phyloP scores from a whole-genome alignment of 1,140 invertebrate species.

The Teleopsis dalmanni region DNA sequence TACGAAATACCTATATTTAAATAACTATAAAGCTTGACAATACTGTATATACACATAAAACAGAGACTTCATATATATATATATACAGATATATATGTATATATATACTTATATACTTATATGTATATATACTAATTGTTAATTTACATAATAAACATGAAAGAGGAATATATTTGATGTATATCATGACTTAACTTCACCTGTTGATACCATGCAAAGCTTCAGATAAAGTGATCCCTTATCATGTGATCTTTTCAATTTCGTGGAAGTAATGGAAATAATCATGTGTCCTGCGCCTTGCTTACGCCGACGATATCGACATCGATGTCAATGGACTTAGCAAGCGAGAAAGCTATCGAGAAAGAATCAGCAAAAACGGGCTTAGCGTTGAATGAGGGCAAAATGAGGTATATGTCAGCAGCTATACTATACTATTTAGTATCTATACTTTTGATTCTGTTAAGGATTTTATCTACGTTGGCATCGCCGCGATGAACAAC shows the following conservation, averaged over 20 bases:
- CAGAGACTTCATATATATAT: neutral
- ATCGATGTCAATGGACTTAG: too few species aligned
- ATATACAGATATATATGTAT: neutral
- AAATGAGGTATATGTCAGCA: too few species aligned
- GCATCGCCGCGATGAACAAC: too few species aligned
- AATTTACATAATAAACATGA: neutral
- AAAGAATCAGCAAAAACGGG: too few species aligned
- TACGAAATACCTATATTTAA: neutral
- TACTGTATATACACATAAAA: neutral
- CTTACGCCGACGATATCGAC: too few species aligned
- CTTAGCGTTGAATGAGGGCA: too few species aligned
- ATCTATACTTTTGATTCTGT: too few species aligned
- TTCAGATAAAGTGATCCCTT: neutral
- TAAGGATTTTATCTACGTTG: too few species aligned
- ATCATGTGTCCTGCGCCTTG: neutral
- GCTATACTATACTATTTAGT: too few species aligned
- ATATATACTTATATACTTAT: neutral
- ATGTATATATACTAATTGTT: neutral
- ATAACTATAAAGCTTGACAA: neutral
- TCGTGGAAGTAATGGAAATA: neutral
- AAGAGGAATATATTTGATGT: constrained; percentile 1
- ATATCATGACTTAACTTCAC: neutral
- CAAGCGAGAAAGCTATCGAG: too few species aligned
- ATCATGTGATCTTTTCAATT: constrained; percentile 3
- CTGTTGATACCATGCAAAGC: neutral